Percentiles rank a stretch among this genome's conserved stretches.
Conservation (phyloP, 2,888 invertebrate genomes). For the Aplocera efformata region DNA sequence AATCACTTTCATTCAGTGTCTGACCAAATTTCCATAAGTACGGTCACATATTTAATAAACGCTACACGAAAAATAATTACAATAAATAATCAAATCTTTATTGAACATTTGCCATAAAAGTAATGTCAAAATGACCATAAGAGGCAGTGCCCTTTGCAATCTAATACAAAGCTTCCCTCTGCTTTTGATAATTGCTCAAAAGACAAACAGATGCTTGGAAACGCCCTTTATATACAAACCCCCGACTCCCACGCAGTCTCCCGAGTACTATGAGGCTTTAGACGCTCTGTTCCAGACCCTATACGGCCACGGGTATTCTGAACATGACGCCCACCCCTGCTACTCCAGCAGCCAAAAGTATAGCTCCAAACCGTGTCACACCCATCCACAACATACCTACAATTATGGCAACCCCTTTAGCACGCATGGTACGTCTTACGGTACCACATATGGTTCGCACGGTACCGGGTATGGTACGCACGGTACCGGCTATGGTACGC, state of each 20-base stretch:
- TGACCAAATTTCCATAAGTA: conserved; percentile 7
- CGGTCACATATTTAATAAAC: not conserved
- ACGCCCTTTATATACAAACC: conserved; percentile 67
- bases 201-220: conserved; percentile 55
- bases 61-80: not conserved
- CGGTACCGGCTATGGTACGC: conserved; percentile 7
- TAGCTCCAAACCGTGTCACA: no score
- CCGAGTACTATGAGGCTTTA: conserved; percentile 68
- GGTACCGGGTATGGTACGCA: conserved; percentile 9
- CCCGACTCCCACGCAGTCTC: conserved; percentile 60
- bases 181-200: conserved; percentile 64
- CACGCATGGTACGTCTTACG: not conserved
- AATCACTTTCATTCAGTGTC: conserved; percentile 24
- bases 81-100: not conserved
- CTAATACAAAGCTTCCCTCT: conserved; percentile 67
- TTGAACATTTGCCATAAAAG: no score
- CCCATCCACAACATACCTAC: no score
- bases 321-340: not conserved
- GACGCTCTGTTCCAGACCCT: conserved; percentile 56
- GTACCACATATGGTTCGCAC: conserved; percentile 6
- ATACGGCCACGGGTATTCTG: conserved; percentile 30
- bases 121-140: conserved; percentile 51
- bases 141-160: conserved; percentile 55
- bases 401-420: no score
- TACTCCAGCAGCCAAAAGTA: no score